Evolutionary conservation across 2,113 vertebrate genomes (phyloP).

Genomic region (Podilymbus podiceps): DNA sequence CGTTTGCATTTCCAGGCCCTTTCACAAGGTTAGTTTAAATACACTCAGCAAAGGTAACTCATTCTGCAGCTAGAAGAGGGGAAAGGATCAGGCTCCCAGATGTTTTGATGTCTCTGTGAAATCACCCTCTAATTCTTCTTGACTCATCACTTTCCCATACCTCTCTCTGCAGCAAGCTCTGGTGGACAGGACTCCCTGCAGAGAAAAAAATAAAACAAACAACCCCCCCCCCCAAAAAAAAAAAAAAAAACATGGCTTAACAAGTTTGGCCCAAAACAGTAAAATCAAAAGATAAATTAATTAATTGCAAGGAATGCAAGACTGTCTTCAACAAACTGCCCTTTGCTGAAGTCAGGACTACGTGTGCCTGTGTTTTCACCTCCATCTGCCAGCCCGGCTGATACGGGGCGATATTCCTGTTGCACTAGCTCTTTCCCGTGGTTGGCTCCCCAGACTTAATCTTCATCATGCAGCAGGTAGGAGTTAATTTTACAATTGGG

Average conservation of each 20-base stretch:
- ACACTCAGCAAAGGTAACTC: not conserved
- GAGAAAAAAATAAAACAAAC: not conserved
- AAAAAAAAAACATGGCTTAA: not conserved
- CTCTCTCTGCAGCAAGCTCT: not conserved
- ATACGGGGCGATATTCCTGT: not conserved
- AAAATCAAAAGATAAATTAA: not conserved
- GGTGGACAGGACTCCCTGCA: not conserved
- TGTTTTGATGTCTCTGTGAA: not conserved
- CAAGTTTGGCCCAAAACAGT: not conserved
- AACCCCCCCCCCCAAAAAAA: no score
- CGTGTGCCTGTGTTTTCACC: not conserved
- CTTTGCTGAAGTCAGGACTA: not conserved
- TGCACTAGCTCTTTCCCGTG: not conserved
- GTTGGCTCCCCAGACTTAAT: not conserved
- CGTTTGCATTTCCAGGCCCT: not conserved
- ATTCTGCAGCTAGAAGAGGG: not conserved
- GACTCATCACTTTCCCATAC: not conserved
- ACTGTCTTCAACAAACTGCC: not conserved
- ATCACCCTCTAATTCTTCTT: conserved; percentile 8
- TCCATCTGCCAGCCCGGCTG: not conserved
- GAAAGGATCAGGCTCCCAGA: not conserved
- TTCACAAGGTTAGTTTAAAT: not conserved
- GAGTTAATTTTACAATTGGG: not conserved
- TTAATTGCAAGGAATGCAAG: not conserved
- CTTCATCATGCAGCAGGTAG: not conserved